Conservation (phyloP, 2,797 vertebrate genomes). For the Gobio occitaniae region DNA sequence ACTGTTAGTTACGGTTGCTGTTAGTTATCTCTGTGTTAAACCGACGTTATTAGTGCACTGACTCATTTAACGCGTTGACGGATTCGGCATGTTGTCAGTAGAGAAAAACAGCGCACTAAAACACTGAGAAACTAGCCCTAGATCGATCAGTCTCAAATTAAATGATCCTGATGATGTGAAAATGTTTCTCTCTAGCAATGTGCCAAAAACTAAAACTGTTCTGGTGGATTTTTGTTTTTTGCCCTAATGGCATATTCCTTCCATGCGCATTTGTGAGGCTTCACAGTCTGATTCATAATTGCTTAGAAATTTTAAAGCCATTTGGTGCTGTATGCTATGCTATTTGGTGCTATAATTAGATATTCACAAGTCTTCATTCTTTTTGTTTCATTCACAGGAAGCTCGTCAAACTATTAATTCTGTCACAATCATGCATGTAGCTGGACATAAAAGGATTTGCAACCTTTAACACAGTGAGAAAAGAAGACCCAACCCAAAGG, state of each 20-base stretch:
- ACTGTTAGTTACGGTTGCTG: neutral
- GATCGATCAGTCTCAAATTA: constrained; percentile 68
- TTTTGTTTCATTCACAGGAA: constrained; percentile 66
- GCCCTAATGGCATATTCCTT: neutral
- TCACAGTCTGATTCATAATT: neutral
- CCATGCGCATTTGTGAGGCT: neutral
- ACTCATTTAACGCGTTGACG: no score
- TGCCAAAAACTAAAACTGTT: neutral
- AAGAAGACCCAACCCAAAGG: constrained; percentile 52
- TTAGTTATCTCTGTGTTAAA: constrained; percentile 52
- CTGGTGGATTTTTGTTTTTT: neutral
- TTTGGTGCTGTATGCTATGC: neutral
- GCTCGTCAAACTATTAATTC: constrained; percentile 63
- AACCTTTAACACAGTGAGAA: constrained; percentile 64
- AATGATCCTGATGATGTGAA: constrained; percentile 63
- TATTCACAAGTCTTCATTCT: constrained; percentile 47
- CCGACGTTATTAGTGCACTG: constrained; percentile 64
- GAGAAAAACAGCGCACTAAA: constrained; percentile 63
- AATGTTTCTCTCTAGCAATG: constrained; percentile 25
- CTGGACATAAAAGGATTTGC: constrained; percentile 70
- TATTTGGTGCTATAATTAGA: neutral
- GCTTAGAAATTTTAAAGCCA: neutral
- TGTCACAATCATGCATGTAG: constrained; percentile 76
- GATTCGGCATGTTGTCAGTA: constrained; percentile 75
- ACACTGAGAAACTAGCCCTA: constrained; percentile 38